These are phyloP conservation scores for Rissa tridactyla DNA, from an alignment of 2,113 vertebrate species.

Conservation along the genomic window DNA sequence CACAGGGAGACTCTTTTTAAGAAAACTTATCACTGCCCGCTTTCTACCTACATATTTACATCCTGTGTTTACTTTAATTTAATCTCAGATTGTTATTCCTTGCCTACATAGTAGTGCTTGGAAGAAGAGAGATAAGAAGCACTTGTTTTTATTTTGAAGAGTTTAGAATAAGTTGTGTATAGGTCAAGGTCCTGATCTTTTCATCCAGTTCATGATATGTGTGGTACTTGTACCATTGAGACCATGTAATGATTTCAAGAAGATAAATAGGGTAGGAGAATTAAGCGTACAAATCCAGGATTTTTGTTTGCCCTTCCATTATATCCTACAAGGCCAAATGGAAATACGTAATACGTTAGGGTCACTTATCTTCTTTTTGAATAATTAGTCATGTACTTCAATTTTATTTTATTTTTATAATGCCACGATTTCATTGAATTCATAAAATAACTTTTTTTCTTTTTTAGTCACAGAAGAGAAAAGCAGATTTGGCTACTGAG, in stretches of 20 bases:
- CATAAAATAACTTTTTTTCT: slow-evolving; percentile 16
- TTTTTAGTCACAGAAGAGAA: slow-evolving; percentile 85
- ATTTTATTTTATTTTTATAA: neutral
- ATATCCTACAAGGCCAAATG: neutral
- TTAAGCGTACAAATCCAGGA: neutral
- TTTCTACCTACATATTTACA: neutral
- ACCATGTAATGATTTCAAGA: neutral
- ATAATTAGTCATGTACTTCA: slow-evolving; percentile 28
- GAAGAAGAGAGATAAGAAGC: neutral
- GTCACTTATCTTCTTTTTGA: neutral
- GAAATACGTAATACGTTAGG: neutral
- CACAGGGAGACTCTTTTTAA: neutral
- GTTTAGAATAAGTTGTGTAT: neutral
- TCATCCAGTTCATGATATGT: neutral
- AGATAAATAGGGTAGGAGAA: neutral
- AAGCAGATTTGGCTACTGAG: slow-evolving; percentile 81
- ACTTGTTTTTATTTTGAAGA: neutral
- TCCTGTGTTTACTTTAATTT: neutral
- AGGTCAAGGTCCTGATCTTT: neutral
- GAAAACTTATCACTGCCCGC: neutral
- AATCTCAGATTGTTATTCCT: neutral
- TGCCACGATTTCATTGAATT: slow-evolving; percentile 3
- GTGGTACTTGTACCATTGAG: neutral
- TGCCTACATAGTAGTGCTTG: neutral
- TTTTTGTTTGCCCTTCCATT: neutral